Conservation (phyloP, 2,888 invertebrate genomes). For the Drosophila picticornis region DNA sequence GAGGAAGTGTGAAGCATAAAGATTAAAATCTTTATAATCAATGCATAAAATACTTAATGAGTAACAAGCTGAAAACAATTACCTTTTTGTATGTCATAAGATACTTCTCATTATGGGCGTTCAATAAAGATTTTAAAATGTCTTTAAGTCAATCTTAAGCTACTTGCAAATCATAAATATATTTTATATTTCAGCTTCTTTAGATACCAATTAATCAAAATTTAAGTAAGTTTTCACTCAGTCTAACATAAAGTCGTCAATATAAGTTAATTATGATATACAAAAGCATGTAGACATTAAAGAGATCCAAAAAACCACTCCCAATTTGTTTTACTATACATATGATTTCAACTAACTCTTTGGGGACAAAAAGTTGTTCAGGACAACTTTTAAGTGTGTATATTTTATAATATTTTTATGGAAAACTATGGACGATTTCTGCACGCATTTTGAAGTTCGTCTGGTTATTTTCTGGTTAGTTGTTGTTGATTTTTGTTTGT, state of each 20-base stretch:
- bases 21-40: constrained; percentile 39
- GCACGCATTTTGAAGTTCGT: constrained; percentile 73
- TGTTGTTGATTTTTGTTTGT: constrained; percentile 13
- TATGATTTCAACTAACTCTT: constrained; percentile 6
- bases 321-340: not conserved
- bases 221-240: not conserved
- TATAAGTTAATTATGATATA: not conserved
- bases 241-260: not conserved
- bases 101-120: not conserved
- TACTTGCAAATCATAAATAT: not conserved
- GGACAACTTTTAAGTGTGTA: constrained; percentile 46
- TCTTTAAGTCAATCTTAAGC: not conserved
- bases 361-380: constrained; percentile 52
- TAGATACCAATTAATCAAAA: not conserved
- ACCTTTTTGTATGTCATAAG: not conserved
- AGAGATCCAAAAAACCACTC: not conserved
- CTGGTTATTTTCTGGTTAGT: constrained; percentile 27
- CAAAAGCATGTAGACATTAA: not conserved
- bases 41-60: constrained; percentile 7
- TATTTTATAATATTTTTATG: constrained; percentile 18
- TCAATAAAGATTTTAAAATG: not conserved
- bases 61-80: not conserved
- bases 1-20: constrained; percentile 36
- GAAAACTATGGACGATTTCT: constrained; percentile 60
- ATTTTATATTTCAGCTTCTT: not conserved